Evolutionary conservation across 2,113 vertebrate genomes (phyloP).

Genomic region (Anas platyrhynchos): DNA sequence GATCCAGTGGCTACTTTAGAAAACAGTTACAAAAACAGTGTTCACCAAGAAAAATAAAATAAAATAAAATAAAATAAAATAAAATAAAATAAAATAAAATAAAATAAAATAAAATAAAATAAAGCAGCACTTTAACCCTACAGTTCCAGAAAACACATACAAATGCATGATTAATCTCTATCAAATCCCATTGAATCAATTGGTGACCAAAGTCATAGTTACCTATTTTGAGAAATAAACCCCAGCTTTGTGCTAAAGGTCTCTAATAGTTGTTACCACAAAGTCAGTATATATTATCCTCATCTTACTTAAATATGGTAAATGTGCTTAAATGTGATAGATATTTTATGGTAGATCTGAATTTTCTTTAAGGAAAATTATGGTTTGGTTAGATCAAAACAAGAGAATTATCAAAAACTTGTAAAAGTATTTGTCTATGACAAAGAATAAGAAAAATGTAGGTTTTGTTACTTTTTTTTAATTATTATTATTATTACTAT

Average conservation of each 20-base stretch:
- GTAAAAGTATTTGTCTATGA: background rate
- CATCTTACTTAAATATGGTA: background rate
- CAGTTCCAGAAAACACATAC: background rate
- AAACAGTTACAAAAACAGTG: background rate
- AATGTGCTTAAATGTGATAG: background rate
- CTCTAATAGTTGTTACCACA: background rate
- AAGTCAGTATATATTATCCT: background rate
- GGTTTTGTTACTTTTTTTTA: background rate
- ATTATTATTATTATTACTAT: background rate
- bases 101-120: background rate
- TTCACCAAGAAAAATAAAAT: background rate
- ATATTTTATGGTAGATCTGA: conserved; percentile 25
- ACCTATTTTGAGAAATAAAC: background rate
- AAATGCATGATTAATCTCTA: background rate
- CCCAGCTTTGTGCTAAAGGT: background rate
- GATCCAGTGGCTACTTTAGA: background rate
- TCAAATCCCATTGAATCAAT: background rate
- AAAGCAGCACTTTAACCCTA: background rate
- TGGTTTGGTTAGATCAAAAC: conserved; percentile 59
- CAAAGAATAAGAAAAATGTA: background rate
- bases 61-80: too few relatives aligned
- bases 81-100: too few relatives aligned
- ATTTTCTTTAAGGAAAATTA: conserved; percentile 49
- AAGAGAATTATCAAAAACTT: conserved; percentile 24
- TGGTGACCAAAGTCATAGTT: background rate